Evolutionary conservation across 2,113 vertebrate species (phyloP), one percentile per base, ranked within the genome.

Genomic region (Nematolebias whitei): DNA sequence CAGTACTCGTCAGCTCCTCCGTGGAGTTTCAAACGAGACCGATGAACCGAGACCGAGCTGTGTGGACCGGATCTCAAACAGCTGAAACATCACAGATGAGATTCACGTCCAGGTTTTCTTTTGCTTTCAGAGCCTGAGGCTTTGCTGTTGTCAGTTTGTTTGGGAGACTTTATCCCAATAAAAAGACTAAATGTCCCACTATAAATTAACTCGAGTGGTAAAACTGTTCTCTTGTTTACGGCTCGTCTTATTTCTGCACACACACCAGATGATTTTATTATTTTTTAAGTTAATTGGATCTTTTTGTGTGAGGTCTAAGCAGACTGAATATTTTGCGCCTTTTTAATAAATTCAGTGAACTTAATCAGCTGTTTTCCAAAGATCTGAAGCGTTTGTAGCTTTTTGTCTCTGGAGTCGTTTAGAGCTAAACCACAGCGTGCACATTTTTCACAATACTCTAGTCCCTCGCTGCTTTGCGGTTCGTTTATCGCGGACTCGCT

Each of bases 151-250:
- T 57, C 23, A 20, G 26, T 14, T 61, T 38, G 32, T 39, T 49
- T 22, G 16, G 14, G 4, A 26, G 12, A 23, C 20, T 22, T 22
- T 13, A 19, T 52, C 13, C 22, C 19, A 22, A 64, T 38, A 35
- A 44, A 32, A n/a, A 22, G 39, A 41, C 29, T 40, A 61, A 35
- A 24, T 39, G 10, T 40, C 7, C 6, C 10, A 19, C 2, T 45
- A 65, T 66, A 45, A 45, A 40, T 49, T 26, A 22, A 44, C 38
- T 40, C 32, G 15, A 61, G 52, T 43, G 59, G 38, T 29, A 51
- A 57, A 50, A 56, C 24, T n/a, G 38, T 72, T 14, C 19, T 40
- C 19, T 57, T n/a, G 35, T 35, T 58, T 43, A 23, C 32, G 49
- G 6, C 2, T 13, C 49, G n/a, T n/a, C 23, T 8, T 29, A 51